Evolutionary conservation across 2,888 invertebrate species (phyloP).

Genomic region (Panzeria rudis): DNA sequence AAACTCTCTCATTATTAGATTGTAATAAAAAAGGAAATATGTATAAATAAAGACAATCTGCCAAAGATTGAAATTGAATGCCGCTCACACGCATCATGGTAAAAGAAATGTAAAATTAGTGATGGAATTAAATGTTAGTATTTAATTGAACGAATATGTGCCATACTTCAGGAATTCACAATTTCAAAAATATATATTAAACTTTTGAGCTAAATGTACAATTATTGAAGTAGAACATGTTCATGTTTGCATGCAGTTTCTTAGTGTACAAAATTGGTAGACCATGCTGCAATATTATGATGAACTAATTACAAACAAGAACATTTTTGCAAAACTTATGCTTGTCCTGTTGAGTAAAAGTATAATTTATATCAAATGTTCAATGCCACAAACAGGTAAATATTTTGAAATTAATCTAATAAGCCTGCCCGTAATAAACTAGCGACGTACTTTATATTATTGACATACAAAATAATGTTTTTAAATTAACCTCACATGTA

Average conservation of each 20-base stretch:
- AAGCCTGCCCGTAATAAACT: not conserved
- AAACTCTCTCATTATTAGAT: not conserved
- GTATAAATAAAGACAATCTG: not conserved
- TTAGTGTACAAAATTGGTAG: not conserved
- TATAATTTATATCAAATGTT: not conserved
- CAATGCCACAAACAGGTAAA: not conserved
- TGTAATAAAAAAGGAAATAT: not conserved
- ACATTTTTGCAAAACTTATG: not conserved
- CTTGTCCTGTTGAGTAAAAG: too few relatives aligned
- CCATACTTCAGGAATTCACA: too few relatives aligned
- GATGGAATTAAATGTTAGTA: not conserved
- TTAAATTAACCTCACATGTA: constrained; percentile 17
- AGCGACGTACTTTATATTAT: not conserved
- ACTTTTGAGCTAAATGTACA: too few relatives aligned
- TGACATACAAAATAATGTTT: not conserved
- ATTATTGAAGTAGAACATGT: not conserved
- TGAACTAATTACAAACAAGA: not conserved
- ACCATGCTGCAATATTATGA: not conserved
- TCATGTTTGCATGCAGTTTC: not conserved
- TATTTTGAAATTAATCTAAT: not conserved
- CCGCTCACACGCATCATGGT: constrained; percentile 9
- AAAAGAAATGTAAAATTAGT: not conserved
- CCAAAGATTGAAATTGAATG: not conserved
- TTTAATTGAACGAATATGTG: not conserved
- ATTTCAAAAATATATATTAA: too few relatives aligned